Percentiles rank a stretch among this genome's conserved stretches.
Conservation (phyloP, 2,797 vertebrate genomes). For the Buphagus erythrorhynchus region DNA sequence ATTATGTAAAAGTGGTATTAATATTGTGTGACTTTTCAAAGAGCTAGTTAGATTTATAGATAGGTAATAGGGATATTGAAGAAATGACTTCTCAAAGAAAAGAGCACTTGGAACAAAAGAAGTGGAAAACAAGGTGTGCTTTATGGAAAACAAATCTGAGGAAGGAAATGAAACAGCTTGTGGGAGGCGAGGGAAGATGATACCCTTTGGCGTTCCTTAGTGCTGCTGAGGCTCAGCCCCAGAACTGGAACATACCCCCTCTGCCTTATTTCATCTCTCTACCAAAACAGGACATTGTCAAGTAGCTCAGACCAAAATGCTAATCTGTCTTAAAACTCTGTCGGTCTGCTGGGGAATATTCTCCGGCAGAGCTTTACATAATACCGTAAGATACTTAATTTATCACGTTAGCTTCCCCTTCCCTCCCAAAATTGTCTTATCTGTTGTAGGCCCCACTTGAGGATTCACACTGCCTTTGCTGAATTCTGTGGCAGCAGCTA, state of each 20-base stretch:
- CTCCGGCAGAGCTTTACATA: constrained; percentile 20
- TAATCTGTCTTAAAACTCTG: constrained; percentile 38
- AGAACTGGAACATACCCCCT: constrained; percentile 62
- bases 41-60: constrained; percentile 75
- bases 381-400: constrained; percentile 21
- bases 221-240: constrained; percentile 65
- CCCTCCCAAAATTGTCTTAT: constrained; percentile 28
- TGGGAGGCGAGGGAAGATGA: constrained; percentile 24
- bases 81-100: constrained; percentile 74
- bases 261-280: constrained; percentile 70
- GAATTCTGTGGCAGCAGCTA: constrained; percentile 6
- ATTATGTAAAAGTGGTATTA: constrained; percentile 80
- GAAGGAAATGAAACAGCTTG: constrained; percentile 69
- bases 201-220: constrained; percentile 7
- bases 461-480: constrained; percentile 40
- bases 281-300: constrained; percentile 66
- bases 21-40: constrained; percentile 79
- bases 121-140: constrained; percentile 62
- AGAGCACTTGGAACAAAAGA: constrained; percentile 79
- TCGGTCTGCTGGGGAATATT: constrained; percentile 28
- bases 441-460: constrained; percentile 21
- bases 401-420: constrained; percentile 12
- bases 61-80: constrained; percentile 73
- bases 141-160: constrained; percentile 62
- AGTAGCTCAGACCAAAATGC: constrained; percentile 61